A percentile compares a stretch with the other conserved stretches of the same genome.
These are phyloP conservation scores for Mandrillus leucophaeus DNA, from an alignment of 2,113 vertebrate species.

Conservation along the genomic window DNA sequence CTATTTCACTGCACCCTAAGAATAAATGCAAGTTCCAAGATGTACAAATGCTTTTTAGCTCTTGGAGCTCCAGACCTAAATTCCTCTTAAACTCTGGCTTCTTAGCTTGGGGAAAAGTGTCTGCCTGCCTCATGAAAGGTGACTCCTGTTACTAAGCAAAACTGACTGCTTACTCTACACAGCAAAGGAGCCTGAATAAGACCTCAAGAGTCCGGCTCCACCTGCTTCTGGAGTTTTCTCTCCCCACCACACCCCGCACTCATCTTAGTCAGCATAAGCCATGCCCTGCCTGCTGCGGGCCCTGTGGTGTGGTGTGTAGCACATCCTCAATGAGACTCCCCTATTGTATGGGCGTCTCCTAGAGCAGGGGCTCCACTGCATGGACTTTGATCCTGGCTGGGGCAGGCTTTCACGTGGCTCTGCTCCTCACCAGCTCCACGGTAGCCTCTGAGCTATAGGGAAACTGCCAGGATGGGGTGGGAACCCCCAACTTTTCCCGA, in stretches of 20 bases:
- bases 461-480: not conserved
- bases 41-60: not conserved
- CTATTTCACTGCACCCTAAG: not conserved
- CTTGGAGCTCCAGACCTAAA: not conserved
- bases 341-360: not conserved
- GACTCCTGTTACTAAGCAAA: not conserved
- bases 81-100: not conserved
- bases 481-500: not conserved
- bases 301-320: not conserved
- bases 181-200: not conserved
- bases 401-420: fast-evolving
- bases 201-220: not conserved
- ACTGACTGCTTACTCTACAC: not conserved
- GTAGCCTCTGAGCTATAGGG: not conserved
- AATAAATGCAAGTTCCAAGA: not conserved
- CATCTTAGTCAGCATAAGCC: not conserved
- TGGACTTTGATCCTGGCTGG: not conserved
- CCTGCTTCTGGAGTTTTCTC: too few relatives aligned
- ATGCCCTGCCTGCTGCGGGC: fast-evolving
- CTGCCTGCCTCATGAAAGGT: too few relatives aligned
- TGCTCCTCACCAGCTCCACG: not conserved
- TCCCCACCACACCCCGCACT: fast-evolving
- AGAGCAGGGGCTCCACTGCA: fast-evolving
- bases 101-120: not conserved
- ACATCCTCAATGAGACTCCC: fast-evolving